Evolutionary conservation across 2,797 vertebrate species (phyloP), one percentile per base, ranked within the genome.

Genomic region (Tragelaphus eurycerus): DNA sequence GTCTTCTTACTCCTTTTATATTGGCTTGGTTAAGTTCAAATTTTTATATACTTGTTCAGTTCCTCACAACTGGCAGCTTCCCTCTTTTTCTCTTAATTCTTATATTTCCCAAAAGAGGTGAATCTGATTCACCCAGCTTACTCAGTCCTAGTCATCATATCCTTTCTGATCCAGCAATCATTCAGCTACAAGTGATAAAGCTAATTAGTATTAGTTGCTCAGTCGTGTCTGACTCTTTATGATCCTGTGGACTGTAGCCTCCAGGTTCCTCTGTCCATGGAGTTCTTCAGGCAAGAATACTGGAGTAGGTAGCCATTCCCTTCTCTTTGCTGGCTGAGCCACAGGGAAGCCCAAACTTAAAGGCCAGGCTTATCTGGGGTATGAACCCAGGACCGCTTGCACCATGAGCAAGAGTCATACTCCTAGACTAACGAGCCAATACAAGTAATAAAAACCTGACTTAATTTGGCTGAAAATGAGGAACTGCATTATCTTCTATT

Each of bases 121-220:
- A 89, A 93, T 90, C 17, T 86, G 79, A 71, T 91, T 74, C 31
- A 74, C 71, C 27, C n/a, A 89, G 4, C 57, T 96, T 74, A 34
- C 34, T 88, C 81, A 85, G 3, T 89, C 64, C 34, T 91, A 95
- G 50, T 95, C 79, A 55, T 34, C 50, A 25, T 76, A n/a, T 90
- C 48, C 34, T 62, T 81, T 94, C 79, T 93, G 34, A 86, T 55
- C 55, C 52, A 81, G 23, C 64, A 62, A 0, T 59, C 83, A 95
- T 95, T 94, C 81, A 91, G 57, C 79, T 89, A 46, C 11, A 62
- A 52, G 52, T 67, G 86, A 54, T 91, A 86, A 95, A 38, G 15
- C 34, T 71, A 38, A 71, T 71, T 71, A 71, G 10, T 71, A 23
- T 23, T 34, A 38, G 34, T 71, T 71, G 67, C 67, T 34, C n/a